Conservation (phyloP, 2,888 invertebrate genomes). For the Parasteatoda lunata region DNA sequence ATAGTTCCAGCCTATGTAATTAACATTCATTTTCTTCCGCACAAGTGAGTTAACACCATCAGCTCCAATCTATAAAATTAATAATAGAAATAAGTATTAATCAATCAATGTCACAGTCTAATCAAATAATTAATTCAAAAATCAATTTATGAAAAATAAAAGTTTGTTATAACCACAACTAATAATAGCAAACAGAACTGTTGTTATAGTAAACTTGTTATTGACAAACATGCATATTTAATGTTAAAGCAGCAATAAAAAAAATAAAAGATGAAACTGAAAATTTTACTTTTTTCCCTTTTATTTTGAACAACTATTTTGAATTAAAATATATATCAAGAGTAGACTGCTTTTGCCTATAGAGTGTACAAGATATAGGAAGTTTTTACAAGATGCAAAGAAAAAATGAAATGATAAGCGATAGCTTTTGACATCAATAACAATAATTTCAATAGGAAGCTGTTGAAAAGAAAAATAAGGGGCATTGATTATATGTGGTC, state of each 20-base stretch:
- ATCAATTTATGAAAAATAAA: neutral
- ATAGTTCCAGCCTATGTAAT: conserved; percentile 88
- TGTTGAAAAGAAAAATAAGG: no score
- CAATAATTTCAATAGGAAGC: no score
- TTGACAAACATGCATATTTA: neutral
- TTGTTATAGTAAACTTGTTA: neutral
- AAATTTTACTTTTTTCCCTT: neutral
- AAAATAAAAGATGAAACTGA: neutral
- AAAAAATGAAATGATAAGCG: no score
- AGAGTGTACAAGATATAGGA: no score
- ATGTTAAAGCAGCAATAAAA: neutral
- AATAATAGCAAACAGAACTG: neutral
- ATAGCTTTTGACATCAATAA: no score
- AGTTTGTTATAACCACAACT: neutral
- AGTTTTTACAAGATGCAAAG: no score
- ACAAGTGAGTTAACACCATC: conserved; percentile 95
- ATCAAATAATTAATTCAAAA: neutral
- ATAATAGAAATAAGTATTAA: neutral
- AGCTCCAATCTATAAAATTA: conserved; percentile 85
- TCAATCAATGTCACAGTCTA: neutral
- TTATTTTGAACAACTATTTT: no score
- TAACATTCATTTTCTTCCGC: conserved; percentile 85
- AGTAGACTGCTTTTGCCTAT: no score
- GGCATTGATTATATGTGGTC: no score
- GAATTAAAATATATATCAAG: no score